phyloP scores from a whole-genome alignment of 2,113 vertebrate genomes.

The Abramis brama region DNA sequence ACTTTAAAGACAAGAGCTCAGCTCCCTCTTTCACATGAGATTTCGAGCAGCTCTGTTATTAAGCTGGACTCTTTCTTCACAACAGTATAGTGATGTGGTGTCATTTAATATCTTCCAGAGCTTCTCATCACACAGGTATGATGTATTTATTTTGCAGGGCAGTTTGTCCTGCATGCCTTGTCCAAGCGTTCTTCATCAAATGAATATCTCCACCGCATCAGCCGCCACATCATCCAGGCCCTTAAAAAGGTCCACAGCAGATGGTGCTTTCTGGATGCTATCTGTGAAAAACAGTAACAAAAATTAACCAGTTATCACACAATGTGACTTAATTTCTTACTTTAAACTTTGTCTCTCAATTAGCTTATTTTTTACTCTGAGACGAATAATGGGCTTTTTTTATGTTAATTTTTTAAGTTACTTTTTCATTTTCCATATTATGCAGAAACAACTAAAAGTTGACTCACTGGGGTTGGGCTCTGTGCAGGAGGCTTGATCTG shows the following conservation, averaged over 20 bases:
- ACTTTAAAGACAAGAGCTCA: constrained; percentile 60
- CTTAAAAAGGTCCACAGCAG: constrained; percentile 67
- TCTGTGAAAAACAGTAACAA: constrained; percentile 55
- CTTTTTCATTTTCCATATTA: background rate
- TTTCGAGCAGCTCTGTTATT: background rate
- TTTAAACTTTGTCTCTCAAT: too few relatives aligned
- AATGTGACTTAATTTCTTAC: too few relatives aligned
- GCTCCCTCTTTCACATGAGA: constrained; percentile 5
- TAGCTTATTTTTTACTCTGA: too few relatives aligned
- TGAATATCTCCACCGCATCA: constrained; percentile 78
- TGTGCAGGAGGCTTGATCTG: constrained; percentile 35
- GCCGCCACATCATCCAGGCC: constrained; percentile 73
- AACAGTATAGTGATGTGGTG: constrained; percentile 30
- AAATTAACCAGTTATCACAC: background rate
- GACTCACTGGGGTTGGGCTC: constrained; percentile 63
- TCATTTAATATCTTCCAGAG: background rate
- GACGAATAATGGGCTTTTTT: too few relatives aligned
- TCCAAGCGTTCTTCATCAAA: constrained; percentile 59
- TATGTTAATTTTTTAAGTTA: background rate
- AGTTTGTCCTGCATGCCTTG: background rate
- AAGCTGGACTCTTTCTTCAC: background rate
- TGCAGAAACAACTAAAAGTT: background rate
- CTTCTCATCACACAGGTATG: background rate
- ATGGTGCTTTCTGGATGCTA: constrained; percentile 58
- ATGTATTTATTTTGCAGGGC: background rate